A percentile compares a stretch with the other conserved stretches of the same genome.
Conservation (phyloP, 2,113 vertebrate genomes). For the Camelus dromedarius region DNA sequence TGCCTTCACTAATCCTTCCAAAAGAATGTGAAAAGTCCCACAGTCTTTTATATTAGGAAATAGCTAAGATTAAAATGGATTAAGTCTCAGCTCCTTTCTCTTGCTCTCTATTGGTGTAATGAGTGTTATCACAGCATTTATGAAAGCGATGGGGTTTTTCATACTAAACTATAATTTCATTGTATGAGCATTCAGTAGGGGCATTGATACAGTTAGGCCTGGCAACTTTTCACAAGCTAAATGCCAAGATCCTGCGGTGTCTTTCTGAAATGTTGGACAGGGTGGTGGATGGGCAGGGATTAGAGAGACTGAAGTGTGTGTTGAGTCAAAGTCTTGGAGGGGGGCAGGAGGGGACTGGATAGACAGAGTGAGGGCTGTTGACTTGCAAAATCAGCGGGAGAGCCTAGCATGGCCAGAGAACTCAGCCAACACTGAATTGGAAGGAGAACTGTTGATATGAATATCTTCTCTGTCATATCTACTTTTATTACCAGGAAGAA, state of each 20-base stretch:
- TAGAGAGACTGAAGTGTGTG: conserved; percentile 37
- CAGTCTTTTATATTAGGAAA: conserved; percentile 78
- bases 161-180: conserved; percentile 62
- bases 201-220: conserved; percentile 61
- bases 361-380: not conserved
- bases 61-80: conserved; percentile 74
- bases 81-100: conserved; percentile 69
- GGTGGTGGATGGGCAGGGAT: conserved; percentile 22
- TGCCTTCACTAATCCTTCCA: conserved; percentile 82
- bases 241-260: conserved; percentile 58
- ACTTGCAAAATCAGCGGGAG: not conserved
- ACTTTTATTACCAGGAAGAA: conserved; percentile 8
- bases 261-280: conserved; percentile 55
- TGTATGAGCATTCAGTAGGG: conserved; percentile 61
- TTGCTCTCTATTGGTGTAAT: conserved; percentile 56
- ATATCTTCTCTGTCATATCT: not conserved
- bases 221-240: conserved; percentile 58
- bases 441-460: not conserved
- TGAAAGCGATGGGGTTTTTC: conserved; percentile 54
- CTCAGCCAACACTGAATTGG: not conserved
- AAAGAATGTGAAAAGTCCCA: conserved; percentile 81
- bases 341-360: not conserved
- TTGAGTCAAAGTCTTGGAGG: conserved; percentile 7
- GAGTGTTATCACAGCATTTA: conserved; percentile 72
- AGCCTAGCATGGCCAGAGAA: not conserved